phyloP scores from a whole-genome alignment of 2,797 vertebrate genomes.

The Anguilla anguilla region DNA sequence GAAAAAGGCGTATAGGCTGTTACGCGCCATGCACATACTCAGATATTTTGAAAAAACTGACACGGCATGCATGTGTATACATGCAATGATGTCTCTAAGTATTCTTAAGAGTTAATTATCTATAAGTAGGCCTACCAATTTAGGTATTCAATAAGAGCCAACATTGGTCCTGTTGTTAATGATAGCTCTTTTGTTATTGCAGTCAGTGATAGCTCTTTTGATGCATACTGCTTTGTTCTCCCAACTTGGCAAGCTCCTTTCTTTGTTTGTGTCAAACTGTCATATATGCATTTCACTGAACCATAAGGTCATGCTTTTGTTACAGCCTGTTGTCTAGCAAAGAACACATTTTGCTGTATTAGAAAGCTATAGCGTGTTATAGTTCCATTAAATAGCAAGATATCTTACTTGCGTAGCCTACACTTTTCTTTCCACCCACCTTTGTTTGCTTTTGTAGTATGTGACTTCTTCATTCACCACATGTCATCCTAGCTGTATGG shows the following conservation, averaged over 20 bases:
- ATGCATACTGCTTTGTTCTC: neutral
- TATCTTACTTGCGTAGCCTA: neutral
- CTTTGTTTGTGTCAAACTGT: neutral
- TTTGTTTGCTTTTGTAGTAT: neutral
- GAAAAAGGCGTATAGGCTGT: slow-evolving; percentile 67
- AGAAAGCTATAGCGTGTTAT: neutral
- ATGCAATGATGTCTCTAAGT: slow-evolving; percentile 70
- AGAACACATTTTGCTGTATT: neutral
- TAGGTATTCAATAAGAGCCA: neutral
- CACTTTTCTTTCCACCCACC: neutral
- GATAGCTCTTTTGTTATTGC: neutral
- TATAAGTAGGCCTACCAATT: neutral
- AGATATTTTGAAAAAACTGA: slow-evolving; percentile 74
- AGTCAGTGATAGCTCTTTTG: neutral
- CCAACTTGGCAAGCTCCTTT: neutral
- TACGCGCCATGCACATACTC: slow-evolving; percentile 68
- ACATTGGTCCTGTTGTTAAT: neutral
- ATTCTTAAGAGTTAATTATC: neutral
- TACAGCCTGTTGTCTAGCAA: neutral
- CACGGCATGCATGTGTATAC: slow-evolving; percentile 71
- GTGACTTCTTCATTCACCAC: neutral
- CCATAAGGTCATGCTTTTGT: neutral
- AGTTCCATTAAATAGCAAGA: neutral
- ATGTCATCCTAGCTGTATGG: neutral
- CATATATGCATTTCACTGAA: neutral